Conservation (phyloP, 2,888 invertebrate genomes). For the Agapostemon virescens region DNA sequence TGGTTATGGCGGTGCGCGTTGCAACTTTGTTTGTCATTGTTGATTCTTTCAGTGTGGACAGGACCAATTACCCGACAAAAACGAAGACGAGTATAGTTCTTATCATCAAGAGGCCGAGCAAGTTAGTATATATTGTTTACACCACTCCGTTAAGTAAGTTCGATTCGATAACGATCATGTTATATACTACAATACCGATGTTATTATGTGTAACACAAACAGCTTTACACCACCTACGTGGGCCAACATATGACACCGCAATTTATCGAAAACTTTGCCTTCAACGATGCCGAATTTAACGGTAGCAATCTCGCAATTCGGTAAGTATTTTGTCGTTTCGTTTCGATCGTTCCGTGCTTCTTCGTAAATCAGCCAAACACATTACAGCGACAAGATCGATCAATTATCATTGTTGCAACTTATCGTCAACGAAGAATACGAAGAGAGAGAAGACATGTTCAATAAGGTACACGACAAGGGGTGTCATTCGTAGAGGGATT, state of each 20-base stretch:
- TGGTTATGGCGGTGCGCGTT: no score
- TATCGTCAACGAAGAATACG: conserved; percentile 80
- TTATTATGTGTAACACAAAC: conserved; percentile 30
- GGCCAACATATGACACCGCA: conserved; percentile 84
- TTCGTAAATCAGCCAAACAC: no score
- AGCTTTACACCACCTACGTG: conserved; percentile 82
- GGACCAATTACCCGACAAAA: conserved; percentile 66
- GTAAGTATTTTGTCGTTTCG: conserved; percentile 81
- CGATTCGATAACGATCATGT: no score
- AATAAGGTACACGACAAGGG: conserved; percentile 82
- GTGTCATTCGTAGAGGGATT: no score
- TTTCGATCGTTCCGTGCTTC: no score
- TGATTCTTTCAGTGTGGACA: conserved; percentile 68
- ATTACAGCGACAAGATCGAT: conserved; percentile 78
- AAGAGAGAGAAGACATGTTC: conserved; percentile 83
- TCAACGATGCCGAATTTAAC: conserved; percentile 84
- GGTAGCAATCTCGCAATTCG: conserved; percentile 83
- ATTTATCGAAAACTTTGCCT: conserved; percentile 84
- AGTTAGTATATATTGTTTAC: conserved; percentile 37
- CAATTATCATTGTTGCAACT: conserved; percentile 79
- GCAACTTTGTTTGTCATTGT: no score
- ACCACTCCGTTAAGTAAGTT: background rate
- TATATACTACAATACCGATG: no score
- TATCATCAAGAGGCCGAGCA: conserved; percentile 62
- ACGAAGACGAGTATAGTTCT: conserved; percentile 70